phyloP scores from a whole-genome alignment of 1,140 invertebrate species.

The Hestina assimilis region DNA sequence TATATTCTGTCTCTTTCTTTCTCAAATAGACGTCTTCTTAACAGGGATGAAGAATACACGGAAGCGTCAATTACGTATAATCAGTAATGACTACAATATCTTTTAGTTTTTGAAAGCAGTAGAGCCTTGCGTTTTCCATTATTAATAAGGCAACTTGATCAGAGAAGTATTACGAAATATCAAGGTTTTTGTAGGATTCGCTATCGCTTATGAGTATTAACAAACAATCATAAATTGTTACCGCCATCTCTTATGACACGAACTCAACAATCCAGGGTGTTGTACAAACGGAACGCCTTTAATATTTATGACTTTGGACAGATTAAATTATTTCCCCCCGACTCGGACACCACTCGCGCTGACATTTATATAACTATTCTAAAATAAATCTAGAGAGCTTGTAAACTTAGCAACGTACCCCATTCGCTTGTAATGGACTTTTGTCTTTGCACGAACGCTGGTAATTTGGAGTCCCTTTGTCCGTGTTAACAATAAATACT shows the following conservation, averaged over 20 bases:
- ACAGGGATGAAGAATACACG: too few species aligned
- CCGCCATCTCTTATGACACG: conserved; percentile 27
- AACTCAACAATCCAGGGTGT: conserved; percentile 38
- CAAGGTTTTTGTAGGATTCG: too few species aligned
- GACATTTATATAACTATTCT: conserved; percentile 62
- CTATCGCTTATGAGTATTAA: too few species aligned
- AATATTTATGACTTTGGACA: conserved; percentile 59
- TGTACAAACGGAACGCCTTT: conserved; percentile 54
- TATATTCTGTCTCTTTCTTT: too few species aligned
- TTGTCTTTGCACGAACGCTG: conserved; percentile 18
- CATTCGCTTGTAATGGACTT: conserved; percentile 21
- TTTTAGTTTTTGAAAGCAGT: too few species aligned
- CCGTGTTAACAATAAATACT: conserved; percentile 1
- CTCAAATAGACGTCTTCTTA: too few species aligned
- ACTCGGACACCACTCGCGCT: conserved; percentile 35
- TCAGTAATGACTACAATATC: too few species aligned
- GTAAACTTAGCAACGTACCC: conserved; percentile 16
- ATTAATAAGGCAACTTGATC: too few species aligned
- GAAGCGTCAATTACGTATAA: too few species aligned
- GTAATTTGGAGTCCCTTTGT: conserved; percentile 10
- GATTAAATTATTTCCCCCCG: conserved; percentile 61
- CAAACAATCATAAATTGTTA: too few species aligned
- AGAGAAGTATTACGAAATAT: too few species aligned
- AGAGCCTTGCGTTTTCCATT: too few species aligned
- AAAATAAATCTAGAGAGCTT: conserved; percentile 49